Base-by-base conservation (phyloP, 2,113 vertebrate species). In the Lonchura striata region DNA sequence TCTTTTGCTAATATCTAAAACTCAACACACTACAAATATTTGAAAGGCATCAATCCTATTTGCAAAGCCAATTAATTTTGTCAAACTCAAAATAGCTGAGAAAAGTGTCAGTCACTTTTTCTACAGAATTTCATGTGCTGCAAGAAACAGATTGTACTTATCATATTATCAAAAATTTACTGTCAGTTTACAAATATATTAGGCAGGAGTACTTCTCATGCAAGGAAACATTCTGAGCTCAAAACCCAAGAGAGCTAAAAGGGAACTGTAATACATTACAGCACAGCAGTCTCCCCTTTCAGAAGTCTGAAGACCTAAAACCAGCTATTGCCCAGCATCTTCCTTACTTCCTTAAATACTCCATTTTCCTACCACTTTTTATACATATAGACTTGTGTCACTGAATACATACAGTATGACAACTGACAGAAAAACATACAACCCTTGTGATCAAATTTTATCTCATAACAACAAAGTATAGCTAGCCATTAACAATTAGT, bases 81-180 rank as follows among this genome's bases (percentile, higher is more conserved):
- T 54, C 47, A 64, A 82, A 69, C 23, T 28, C 17, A 53, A 81
- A 91, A 54, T 37, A 90, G 11, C 27, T 33, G 68, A 54, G 46
- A 33, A 28, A 85, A 60, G 30, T 11, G 47, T 39, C 60, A 92
- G 63, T 17, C 66, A 70, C 13, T 54, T 86, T 56, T 92, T 74
- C 50, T n/a, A 84, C 23, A 25, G n/a, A 86, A 94, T 75, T 75
- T 82, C 24, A 71, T 49, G 19, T 33, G 37, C 57, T 68, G n/a
- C 57, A 89, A 84, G 52, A 91, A 97, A 68, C 68, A 86, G 76
- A 69, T 81, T 46, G 59, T 74, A 72, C 60, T 88, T 74, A 86
- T 90, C 59, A 71, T 20, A 37, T 63, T 47, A 86, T 23, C 46
- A 75, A 75, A 94, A 91, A 70, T 6, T 28, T 81, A 39, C 22